These are phyloP conservation scores for Drosophila sordidapex DNA, from an alignment of 2,888 invertebrate genomes.

Conservation along the genomic window DNA sequence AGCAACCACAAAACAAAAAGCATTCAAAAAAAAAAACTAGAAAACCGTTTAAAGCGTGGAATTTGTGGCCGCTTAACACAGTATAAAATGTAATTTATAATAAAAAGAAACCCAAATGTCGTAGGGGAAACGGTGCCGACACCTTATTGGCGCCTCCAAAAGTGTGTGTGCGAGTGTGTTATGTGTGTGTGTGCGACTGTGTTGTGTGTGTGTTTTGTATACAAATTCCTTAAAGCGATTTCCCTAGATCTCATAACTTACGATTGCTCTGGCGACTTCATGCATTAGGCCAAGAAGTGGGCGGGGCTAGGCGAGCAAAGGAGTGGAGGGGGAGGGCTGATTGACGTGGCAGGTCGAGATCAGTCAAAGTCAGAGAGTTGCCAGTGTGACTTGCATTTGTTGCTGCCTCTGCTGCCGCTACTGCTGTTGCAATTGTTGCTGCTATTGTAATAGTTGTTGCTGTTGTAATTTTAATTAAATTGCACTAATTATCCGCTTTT, in stretches of 20 bases:
- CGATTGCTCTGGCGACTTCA: slow-evolving; percentile 60
- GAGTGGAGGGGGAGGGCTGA: slow-evolving; percentile 30
- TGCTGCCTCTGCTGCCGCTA: slow-evolving; percentile 27
- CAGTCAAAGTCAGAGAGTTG: slow-evolving; percentile 37
- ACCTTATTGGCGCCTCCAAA: slow-evolving; percentile 49
- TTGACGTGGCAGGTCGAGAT: slow-evolving; percentile 71
- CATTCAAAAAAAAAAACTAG: slow-evolving; percentile 25
- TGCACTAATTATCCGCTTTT: slow-evolving; percentile 75
- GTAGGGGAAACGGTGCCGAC: slow-evolving; percentile 33
- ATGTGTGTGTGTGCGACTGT: not conserved
- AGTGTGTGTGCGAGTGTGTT: not conserved
- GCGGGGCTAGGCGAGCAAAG: not conserved
- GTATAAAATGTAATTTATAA: slow-evolving; percentile 49
- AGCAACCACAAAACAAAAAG: slow-evolving; percentile 26
- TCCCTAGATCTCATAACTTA: slow-evolving; percentile 66
- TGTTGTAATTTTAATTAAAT: slow-evolving; percentile 74
- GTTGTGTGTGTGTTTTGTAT: slow-evolving; percentile 8
- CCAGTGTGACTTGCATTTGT: slow-evolving; percentile 51
- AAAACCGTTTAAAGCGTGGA: slow-evolving; percentile 48
- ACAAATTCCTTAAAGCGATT: slow-evolving; percentile 57
- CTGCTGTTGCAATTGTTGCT: slow-evolving; percentile 22
- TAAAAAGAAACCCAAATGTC: slow-evolving; percentile 32
- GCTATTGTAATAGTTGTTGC: slow-evolving; percentile 18
- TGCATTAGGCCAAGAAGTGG: slow-evolving; percentile 38
- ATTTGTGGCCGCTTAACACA: slow-evolving; percentile 23